These are phyloP conservation scores for Pogonomyrmex californicus DNA, from an alignment of 1,140 invertebrate species.

Conservation along the genomic window DNA sequence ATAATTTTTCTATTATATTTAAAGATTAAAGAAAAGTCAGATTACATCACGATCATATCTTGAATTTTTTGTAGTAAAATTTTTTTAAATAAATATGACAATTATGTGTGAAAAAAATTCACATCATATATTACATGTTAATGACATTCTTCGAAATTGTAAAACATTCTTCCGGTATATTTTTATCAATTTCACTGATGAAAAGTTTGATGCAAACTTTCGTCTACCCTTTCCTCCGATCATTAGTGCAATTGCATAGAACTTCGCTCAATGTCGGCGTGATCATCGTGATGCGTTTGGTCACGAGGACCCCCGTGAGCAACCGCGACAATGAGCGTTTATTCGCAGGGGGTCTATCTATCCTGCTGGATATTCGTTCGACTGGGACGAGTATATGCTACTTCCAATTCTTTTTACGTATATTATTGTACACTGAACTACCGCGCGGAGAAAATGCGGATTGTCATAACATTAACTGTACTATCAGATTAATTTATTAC, in stretches of 20 bases:
- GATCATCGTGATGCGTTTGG: slow-evolving; percentile 53
- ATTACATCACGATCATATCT: background rate
- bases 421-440: slow-evolving; percentile 12
- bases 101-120: background rate
- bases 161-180: background rate
- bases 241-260: slow-evolving; percentile 66
- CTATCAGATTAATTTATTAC: background rate
- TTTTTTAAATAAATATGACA: background rate
- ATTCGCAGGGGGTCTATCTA: slow-evolving; percentile 73
- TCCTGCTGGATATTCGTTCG: slow-evolving; percentile 63
- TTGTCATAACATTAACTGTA: slow-evolving; percentile 22
- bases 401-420: slow-evolving; percentile 45
- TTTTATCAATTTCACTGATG: background rate
- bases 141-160: background rate
- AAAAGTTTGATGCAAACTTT: slow-evolving; percentile 1
- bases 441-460: slow-evolving; percentile 13
- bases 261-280: slow-evolving; percentile 49
- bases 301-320: slow-evolving; percentile 69
- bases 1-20: background rate
- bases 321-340: slow-evolving; percentile 75
- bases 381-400: slow-evolving; percentile 65
- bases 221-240: slow-evolving; percentile 55
- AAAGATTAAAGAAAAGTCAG: background rate
- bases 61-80: background rate
- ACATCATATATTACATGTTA: background rate